Evolutionary conservation across 2,113 vertebrate genomes (phyloP), one percentile per base, ranked within the genome.

Genomic region (Apodemus sylvaticus): DNA sequence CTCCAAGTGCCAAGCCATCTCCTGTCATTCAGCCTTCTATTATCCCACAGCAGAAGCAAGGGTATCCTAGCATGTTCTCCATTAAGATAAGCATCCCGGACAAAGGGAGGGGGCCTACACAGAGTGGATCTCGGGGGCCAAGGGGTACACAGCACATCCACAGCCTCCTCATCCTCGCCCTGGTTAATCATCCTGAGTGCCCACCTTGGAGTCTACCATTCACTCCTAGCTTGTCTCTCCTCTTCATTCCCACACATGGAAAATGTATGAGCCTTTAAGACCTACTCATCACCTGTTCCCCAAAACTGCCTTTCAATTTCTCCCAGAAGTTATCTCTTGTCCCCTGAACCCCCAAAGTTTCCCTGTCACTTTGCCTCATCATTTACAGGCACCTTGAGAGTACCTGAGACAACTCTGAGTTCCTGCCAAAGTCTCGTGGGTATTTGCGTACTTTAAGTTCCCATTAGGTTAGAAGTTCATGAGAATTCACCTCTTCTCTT

Each of bases 191-290:
- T 1, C 64, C 64, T 20, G 20, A 1, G 14, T n/a, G 7, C 24
- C 62, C 34, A 0, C 39, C 5, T 39, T 20, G 0, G 20, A 0
- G 12, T 31, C 70, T 71, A 34, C 0, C 51, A 4, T 0, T 34
- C 8, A 53, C 14, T 29, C 71, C 62, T 34, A 55, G 20, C n/a
- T 51, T 31, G 36, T 58, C 34, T 36, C 90, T 86, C 58, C 34
- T 64, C 36, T 45, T 39, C 2, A 29, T 9, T 53, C 39, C 36
- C 22, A 51, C 26, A 0, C 0, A n/a, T 60, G 77, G 62, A 24
- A 82, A 90, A 42, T 1, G 60, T 26, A 2, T 1, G 29, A 14
- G 45, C 48, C 66, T 73, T 53, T 48, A 89, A 42, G 34, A 55
- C 39, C 17, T 42, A 62, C 48, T 62, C 39, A 51, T 60, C 76